Percentiles rank a stretch among this genome's conserved stretches.
phyloP scores from a whole-genome alignment of 2,797 vertebrate species.

The Chiroxiphia lanceolata region DNA sequence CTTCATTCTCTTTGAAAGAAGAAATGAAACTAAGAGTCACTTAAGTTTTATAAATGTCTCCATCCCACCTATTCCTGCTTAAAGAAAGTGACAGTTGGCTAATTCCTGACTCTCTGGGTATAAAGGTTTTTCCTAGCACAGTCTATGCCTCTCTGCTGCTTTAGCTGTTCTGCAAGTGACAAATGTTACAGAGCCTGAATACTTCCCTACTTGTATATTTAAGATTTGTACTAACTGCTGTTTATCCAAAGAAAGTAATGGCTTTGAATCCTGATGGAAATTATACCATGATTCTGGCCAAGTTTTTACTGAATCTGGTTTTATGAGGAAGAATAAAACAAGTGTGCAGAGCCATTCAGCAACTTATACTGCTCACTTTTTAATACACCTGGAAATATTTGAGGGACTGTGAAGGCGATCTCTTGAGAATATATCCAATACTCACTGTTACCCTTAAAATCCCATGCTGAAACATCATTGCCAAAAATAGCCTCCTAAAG shows the following conservation, averaged over 20 bases:
- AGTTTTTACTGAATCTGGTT: background rate
- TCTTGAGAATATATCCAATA: conserved; percentile 35
- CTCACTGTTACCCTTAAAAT: conserved; percentile 40
- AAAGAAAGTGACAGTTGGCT: background rate
- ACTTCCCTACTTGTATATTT: background rate
- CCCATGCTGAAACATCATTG: conserved; percentile 39
- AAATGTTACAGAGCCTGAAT: background rate
- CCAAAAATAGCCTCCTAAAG: conserved; percentile 64
- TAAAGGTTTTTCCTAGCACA: background rate
- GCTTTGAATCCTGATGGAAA: background rate
- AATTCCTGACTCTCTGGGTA: background rate
- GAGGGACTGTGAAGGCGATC: conserved; percentile 53
- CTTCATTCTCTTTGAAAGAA: background rate
- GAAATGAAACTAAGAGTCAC: background rate
- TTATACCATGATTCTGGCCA: background rate
- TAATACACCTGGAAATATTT: background rate
- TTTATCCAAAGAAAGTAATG: conserved; percentile 14
- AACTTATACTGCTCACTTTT: background rate
- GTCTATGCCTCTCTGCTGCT: background rate
- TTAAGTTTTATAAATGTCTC: background rate
- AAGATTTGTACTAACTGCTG: background rate
- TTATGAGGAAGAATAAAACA: conserved; percentile 51
- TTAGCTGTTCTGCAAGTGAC: conserved; percentile 1
- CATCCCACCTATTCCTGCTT: background rate
- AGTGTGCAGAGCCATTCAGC: background rate